Base-by-base conservation (phyloP, 1,140 invertebrate genomes). In the Orussus abietinus region DNA sequence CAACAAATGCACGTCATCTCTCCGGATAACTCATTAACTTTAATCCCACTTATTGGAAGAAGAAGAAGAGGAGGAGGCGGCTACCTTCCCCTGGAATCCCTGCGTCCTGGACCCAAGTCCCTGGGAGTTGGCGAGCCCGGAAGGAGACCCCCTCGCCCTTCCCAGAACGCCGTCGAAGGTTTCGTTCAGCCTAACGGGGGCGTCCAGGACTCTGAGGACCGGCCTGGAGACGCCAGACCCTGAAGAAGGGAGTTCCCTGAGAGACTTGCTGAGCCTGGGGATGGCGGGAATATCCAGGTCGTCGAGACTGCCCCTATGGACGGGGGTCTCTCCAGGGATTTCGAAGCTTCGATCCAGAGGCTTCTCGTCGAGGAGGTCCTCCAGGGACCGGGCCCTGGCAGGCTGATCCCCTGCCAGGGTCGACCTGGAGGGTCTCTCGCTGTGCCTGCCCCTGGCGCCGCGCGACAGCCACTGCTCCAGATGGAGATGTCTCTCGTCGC, bases 401-500 rank as follows among this genome's bases (percentile, higher is more conserved):
- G 58, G 60, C 5, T 29, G 14, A 15, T 50, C 25, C 0, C 30
- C 15, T 4, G 37, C 31, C 1, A 20, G 17, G 10, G 25, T 75
- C 34, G 69, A 62, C 45, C 73, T 75, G 30, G 52, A 71, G 11
- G 74, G 74, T 51, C 77, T 73, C 55, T 80, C 81, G 21, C 76
- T 81, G 19, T 75, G 75, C 39, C 81, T 70, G 25, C 76, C 79
- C 47, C 76, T 72, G 4, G 75, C 77, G 7, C 78, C 78, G 36
- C 82, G 61, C 4, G 73, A 76, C 5, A 86, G 49, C 75, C 81
- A 85, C 41, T 86, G 81, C 47, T 85, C 82, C 15, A 89, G 70
- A 50, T 83, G 80, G 29, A 77, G 65, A 33, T 83, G 77, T 30
- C 80, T 77, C 35, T 80, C 80, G 47, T 83, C 81, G 46, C 82